Evolutionary conservation across 2,888 invertebrate genomes (phyloP), one percentile per base, ranked within the genome.

Genomic region (Podabrus alpinus): DNA sequence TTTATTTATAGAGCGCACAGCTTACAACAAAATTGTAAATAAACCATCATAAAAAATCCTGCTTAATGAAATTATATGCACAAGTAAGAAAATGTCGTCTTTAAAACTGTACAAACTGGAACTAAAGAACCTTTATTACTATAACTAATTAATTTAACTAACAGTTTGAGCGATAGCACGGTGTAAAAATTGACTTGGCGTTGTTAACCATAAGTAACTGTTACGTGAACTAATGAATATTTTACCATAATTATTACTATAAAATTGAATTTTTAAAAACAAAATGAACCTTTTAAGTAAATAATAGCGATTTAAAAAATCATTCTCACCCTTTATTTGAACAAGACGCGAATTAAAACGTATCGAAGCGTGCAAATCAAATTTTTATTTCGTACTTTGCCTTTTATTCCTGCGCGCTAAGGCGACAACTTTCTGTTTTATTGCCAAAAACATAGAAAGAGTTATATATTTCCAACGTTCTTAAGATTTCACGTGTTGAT

Each of bases 401-500:
- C 74, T 45, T 66, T 69, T 60, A 21, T 59, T 24, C 11, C 17
- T 24, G 17, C 29, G 60, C 62, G 19, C 16, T 19, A 62, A 62
- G 19, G 62, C 62, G 62, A 62, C 62, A 62, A 62, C 7, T 62
- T 62, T 62, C 19, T 19, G 19, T 19, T 19, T 62, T 29, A 29
- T 29, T 62, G 62, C 19, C 13, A 19, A 62, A 62, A 69, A 69
- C 67, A 45, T 45, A 66, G 66, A 29, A 29, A 29, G 29, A 29
- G 29, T 29, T 29, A 29, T 29, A 68, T 68, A 73, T 69, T 72
- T 61, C 62, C 60, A 62, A 68, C 68, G 72, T 72, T 67, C 71
- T 71, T 61, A 75, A 79, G 79, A 79, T 78, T 79, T 81, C 83
- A 84, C 84, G 84, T 84, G 84, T 84, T 84, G 84, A 83, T 84